Conservation (phyloP, 2,888 invertebrate genomes). For the Molorchus minor region DNA sequence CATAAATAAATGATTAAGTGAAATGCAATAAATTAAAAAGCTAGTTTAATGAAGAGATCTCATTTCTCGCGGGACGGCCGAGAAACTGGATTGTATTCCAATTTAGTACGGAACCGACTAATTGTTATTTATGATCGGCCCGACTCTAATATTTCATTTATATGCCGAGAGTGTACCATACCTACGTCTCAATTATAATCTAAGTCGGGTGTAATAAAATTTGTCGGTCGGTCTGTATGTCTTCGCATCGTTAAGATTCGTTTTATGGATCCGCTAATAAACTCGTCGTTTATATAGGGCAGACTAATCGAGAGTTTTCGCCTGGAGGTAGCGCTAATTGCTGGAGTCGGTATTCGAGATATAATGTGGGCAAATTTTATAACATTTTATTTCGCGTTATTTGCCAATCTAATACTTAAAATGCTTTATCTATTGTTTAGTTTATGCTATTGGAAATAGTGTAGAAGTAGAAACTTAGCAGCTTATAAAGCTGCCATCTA, state of each 20-base stretch:
- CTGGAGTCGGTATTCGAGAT: too few species aligned
- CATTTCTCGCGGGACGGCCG: conserved; percentile 43
- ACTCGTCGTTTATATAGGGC: conserved; percentile 24
- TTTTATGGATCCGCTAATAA: conserved; percentile 34
- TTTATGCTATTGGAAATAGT: too few species aligned
- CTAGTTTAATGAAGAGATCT: conserved; percentile 57
- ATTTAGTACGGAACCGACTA: conserved; percentile 56
- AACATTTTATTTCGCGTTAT: too few species aligned
- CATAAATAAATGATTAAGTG: conserved; percentile 42
- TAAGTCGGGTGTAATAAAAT: conserved; percentile 42
- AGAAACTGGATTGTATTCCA: conserved; percentile 56
- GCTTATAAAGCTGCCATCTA: too few species aligned
- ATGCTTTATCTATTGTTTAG: too few species aligned
- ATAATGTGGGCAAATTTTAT: too few species aligned
- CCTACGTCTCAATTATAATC: conserved; percentile 47
- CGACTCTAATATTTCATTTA: conserved; percentile 56
- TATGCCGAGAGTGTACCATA: conserved; percentile 45
- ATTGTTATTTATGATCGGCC: conserved; percentile 58
- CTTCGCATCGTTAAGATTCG: conserved; percentile 32
- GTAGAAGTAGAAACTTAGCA: too few species aligned
- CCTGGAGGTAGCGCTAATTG: conserved; percentile 14
- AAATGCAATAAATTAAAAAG: conserved; percentile 51
- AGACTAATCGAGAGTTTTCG: conserved; percentile 24
- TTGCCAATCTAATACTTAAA: too few species aligned
- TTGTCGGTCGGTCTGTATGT: conserved; percentile 23